Base-by-base conservation (phyloP, 1,140 invertebrate genomes). In the Zophobas morio region DNA sequence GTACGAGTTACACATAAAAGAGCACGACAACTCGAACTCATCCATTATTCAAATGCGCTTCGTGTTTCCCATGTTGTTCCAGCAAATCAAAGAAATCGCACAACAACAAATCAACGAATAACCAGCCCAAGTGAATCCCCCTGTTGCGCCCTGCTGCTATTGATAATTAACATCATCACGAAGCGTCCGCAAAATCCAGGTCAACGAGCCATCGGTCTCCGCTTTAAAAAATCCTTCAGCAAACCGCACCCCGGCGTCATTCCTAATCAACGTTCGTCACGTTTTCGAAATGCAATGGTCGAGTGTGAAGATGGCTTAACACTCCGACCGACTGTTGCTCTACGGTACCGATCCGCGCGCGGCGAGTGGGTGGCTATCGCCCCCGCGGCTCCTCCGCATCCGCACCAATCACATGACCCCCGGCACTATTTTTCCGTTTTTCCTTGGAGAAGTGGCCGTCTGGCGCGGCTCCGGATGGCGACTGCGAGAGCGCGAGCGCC, bases 401-500 rank as follows among this genome's bases (percentile, higher is more conserved):
- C 36, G 0, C 57, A 63, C 57, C 1, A 51, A 39, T 36, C 56
- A 60, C 56, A 60, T 1, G 57, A 40, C 57, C 20, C 49, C 49
- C 49, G 20, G 6, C 57, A 6, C 56, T 37, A 6, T 60, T 60
- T 60, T 60, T 4, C 6, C 5, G 53, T 33, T 57, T 57, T 57
- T 63, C 33, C 2, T 32, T 42, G 1, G 35, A 0, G 32, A 66
- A 46, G 60, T 32, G 57, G 37, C 33, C 36, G 57, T 39, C 35
- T 63, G 57, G 57, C 54, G 35, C 54, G 35, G 20, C 20, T 20
- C 60, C 35, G 60, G 39, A 66, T 1, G 33, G 46, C 6, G 70
- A 72, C 51, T 49, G 70, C 34, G 47, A 54, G 49, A 20, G 71
- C 49, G 49, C 49, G 70, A 72, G 49, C 71, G 72, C 42, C 37